Base-by-base conservation (phyloP, 2,797 vertebrate species). In the Rhabdomys pumilio region DNA sequence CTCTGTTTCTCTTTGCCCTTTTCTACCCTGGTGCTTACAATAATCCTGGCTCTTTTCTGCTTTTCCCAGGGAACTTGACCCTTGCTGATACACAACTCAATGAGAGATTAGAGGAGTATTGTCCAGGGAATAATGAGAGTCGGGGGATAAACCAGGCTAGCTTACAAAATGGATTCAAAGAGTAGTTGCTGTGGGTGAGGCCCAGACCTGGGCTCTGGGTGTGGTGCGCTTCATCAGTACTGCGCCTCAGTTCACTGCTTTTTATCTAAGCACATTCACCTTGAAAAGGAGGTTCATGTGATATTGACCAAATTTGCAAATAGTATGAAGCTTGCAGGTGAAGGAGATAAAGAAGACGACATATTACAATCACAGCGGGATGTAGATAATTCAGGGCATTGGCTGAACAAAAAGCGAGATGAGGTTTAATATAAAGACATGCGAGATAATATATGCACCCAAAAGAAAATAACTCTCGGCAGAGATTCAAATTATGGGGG, bases 221-320 rank as follows among this genome's bases (percentile, higher is more conserved):
- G 72, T 41, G 41, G 81, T n/a, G 41, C 24, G 59, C 9, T 57
- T 79, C 83, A 5, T 55, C 55, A 83, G 47, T 15, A 41, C 47
- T 87, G n/a, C 59, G 8, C 93, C 57, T 63, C 50, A 67, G 92
- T 94, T 63, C 57, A 79, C 26, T 75, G 91, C n/a, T 83, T 53
- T 53, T 95, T 47, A 65, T 94, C 86, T 85, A 89, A 31, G 50
- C 82, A 9, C 95, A 90, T 97, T 97, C 59, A 72, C 95, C 96
- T 98, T 96, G 97, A 97, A 98, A 97, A 95, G 94, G 94, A 98
- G 97, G 97, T 98, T 98, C 98, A 97, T 96, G 97, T 55, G 92
- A 91, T 98, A 97, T 96, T 97, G 98, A 98, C 97, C 96, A 97
- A 93, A 98, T 98, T 97, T 97, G 97, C 97, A 97, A 97, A 98